These are phyloP conservation scores for Cryptocheilus praepositus DNA, from an alignment of 2,888 invertebrate species.

Conservation along the genomic window DNA sequence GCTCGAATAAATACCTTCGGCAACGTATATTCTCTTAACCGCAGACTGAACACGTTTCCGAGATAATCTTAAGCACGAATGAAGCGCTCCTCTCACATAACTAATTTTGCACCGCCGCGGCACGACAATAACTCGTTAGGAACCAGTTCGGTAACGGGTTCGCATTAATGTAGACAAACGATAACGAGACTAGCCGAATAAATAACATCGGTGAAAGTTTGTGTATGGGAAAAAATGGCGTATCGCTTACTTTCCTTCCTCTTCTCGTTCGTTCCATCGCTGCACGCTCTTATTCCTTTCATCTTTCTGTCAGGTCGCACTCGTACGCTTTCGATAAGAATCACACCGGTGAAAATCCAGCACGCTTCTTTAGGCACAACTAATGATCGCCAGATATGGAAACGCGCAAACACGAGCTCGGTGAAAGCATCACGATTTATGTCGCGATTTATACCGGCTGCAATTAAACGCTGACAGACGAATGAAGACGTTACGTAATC, in stretches of 20 bases:
- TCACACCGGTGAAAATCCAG: neutral
- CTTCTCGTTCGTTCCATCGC: neutral
- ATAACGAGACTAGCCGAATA: no score
- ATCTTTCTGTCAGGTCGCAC: neutral
- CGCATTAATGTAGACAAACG: no score
- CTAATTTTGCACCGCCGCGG: no score
- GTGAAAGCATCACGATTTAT: slow-evolving; percentile 7
- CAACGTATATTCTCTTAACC: no score
- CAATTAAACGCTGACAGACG: slow-evolving; percentile 5
- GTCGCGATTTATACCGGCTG: neutral
- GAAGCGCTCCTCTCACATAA: no score
- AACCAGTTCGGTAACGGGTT: no score
- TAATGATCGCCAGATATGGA: slow-evolving; percentile 9
- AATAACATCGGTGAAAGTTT: no score
- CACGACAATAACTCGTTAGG: no score
- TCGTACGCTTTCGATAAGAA: neutral
- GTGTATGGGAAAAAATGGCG: no score
- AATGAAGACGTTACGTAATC: neutral
- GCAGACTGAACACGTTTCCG: no score
- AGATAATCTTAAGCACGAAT: no score
- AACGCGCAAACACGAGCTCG: neutral
- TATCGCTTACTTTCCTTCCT: neutral
- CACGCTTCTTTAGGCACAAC: slow-evolving; percentile 1
- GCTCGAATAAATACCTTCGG: no score
- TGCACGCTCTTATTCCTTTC: neutral